Percentiles rank a stretch among this genome's conserved stretches.
Conservation (phyloP, 2,113 vertebrate genomes). For the Chionomys nivalis region DNA sequence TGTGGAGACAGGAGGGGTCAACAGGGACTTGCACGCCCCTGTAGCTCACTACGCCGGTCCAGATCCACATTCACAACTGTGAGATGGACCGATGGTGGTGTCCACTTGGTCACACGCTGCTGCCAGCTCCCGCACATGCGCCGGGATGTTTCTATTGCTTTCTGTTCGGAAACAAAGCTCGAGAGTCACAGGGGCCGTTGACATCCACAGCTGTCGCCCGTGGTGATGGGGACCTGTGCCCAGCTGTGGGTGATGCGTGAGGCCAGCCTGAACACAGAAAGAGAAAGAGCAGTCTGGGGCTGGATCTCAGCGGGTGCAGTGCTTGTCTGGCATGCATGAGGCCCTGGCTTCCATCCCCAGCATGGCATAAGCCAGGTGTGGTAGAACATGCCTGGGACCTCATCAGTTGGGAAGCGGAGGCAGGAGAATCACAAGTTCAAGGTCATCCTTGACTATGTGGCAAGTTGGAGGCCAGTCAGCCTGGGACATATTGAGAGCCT, state of each 20-base stretch:
- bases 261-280: background rate
- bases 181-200: background rate
- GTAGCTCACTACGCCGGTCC: background rate
- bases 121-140: background rate
- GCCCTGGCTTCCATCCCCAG: background rate
- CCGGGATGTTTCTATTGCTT: background rate
- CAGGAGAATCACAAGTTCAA: background rate
- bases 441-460: too few relatives aligned
- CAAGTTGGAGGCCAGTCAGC: too few relatives aligned
- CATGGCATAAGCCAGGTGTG: background rate
- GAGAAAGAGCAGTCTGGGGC: background rate
- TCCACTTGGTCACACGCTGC: background rate
- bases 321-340: background rate
- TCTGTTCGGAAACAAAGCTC: background rate
- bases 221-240: background rate
- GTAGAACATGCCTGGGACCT: background rate
- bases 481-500: background rate
- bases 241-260: background rate
- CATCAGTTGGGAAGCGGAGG: background rate
- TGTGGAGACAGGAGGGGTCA: background rate
- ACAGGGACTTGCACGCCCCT: background rate
- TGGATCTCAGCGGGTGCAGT: background rate
- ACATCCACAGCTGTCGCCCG: background rate
- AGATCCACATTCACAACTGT: background rate
- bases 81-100: background rate